Conservation (phyloP, 2,888 invertebrate genomes). For the Amblyjoppa fuscipennis region DNA sequence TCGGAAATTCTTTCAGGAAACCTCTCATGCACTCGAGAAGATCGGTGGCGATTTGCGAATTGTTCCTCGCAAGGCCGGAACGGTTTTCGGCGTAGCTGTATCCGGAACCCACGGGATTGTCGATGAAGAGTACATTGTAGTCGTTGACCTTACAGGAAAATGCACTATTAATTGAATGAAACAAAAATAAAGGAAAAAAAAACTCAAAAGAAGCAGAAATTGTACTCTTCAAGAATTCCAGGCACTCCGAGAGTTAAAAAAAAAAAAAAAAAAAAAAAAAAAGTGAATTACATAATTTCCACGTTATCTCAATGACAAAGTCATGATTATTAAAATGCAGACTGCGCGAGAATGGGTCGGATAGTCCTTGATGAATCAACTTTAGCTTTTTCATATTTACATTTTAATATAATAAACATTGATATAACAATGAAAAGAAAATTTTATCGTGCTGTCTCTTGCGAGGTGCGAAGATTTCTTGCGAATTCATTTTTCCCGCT, state of each 20-base stretch:
- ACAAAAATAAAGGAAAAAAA: neutral
- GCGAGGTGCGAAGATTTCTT: neutral
- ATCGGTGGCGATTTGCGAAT: constrained; percentile 90
- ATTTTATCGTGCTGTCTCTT: neutral
- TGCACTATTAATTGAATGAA: neutral
- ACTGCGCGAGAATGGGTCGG: neutral
- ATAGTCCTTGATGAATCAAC: neutral
- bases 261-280: neutral
- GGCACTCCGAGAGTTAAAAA: neutral
- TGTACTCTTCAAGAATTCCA: neutral
- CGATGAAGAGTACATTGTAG: constrained; percentile 94
- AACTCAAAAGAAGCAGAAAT: neutral
- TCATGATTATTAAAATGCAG: constrained; percentile 2
- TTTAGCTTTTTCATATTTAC: neutral
- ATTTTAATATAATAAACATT: neutral
- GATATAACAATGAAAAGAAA: neutral
- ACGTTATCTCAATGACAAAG: neutral
- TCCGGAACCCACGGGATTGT: constrained; percentile 96
- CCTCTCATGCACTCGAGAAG: constrained; percentile 90
- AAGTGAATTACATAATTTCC: neutral
- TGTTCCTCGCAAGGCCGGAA: constrained; percentile 86
- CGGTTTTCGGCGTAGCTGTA: constrained; percentile 91
- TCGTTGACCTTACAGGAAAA: constrained; percentile 87
- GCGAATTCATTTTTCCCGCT: neutral
- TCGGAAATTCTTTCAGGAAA: constrained; percentile 89